Conservation (phyloP, 1,140 invertebrate genomes). For the Lamellibrachia luymesi region DNA sequence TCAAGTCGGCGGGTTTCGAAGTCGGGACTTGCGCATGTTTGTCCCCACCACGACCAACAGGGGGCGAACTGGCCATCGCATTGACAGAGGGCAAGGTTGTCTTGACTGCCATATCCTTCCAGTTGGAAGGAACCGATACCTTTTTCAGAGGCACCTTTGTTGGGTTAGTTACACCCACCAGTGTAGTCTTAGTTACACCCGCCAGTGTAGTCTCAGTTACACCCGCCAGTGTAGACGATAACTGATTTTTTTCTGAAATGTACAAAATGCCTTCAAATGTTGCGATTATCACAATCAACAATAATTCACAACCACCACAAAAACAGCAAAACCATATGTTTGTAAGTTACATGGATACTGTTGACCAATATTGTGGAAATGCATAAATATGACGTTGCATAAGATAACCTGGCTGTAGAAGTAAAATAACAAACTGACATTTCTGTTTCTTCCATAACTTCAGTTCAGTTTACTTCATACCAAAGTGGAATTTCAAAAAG, state of each 20-base stretch:
- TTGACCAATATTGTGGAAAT: no score
- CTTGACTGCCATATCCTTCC: not conserved
- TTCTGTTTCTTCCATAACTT: no score
- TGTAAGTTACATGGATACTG: no score
- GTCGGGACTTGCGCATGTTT: conserved; percentile 21
- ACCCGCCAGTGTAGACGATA: conserved; percentile 26
- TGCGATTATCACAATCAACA: not conserved
- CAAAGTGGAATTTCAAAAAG: no score
- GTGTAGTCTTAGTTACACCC: conserved; percentile 26
- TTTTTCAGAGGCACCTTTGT: not conserved
- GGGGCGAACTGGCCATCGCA: not conserved
- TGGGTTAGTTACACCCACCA: conserved; percentile 19
- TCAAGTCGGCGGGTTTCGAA: not conserved
- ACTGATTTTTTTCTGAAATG: conserved; percentile 25
- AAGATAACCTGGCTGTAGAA: no score
- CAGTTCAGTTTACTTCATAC: no score
- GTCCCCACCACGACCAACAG: conserved; percentile 25
- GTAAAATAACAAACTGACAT: no score
- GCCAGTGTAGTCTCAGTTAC: conserved; percentile 24
- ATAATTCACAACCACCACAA: conserved; percentile 58
- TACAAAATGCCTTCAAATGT: conserved; percentile 4
- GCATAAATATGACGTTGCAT: no score
- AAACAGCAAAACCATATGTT: no score
- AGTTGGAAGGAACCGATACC: not conserved
- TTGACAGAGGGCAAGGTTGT: not conserved